A percentile compares a stretch with the other conserved stretches of the same genome.
These are phyloP conservation scores for Psilopogon haemacephalus DNA, from an alignment of 2,113 vertebrate species.

Conservation along the genomic window DNA sequence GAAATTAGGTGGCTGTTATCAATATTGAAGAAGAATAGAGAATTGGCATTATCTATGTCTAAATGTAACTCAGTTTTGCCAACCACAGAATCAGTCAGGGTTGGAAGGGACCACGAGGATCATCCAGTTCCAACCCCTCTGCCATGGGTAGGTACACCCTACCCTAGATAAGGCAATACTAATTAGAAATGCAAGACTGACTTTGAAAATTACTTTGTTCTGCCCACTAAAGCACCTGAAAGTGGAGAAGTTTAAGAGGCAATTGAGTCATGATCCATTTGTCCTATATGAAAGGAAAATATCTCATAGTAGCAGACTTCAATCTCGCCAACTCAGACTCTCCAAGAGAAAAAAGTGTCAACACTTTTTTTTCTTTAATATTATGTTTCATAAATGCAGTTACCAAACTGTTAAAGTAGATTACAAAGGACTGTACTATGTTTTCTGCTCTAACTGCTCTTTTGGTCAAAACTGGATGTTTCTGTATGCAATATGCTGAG, in stretches of 20 bases:
- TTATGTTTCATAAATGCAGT: background rate
- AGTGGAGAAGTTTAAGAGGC: background rate
- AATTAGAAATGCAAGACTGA: background rate
- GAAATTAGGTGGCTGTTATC: background rate
- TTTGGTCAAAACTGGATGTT: background rate
- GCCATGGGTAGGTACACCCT: no score
- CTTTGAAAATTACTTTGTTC: background rate
- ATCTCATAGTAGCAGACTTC: background rate
- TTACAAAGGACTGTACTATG: background rate
- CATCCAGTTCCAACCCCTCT: no score
- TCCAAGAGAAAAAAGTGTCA: background rate
- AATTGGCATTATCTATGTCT: background rate
- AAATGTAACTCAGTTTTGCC: background rate
- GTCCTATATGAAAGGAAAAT: background rate
- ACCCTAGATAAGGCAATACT: no score
- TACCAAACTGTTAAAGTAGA: background rate
- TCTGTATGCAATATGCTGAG: background rate
- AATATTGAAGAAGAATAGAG: background rate
- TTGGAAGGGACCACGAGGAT: no score
- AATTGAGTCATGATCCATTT: background rate
- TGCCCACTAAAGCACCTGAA: background rate
- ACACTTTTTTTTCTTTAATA: background rate
- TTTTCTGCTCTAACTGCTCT: background rate
- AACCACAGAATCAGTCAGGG: no score
- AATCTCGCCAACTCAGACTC: background rate